Base-by-base conservation (phyloP, 2,113 vertebrate species). In the Sceloporus undulatus region DNA sequence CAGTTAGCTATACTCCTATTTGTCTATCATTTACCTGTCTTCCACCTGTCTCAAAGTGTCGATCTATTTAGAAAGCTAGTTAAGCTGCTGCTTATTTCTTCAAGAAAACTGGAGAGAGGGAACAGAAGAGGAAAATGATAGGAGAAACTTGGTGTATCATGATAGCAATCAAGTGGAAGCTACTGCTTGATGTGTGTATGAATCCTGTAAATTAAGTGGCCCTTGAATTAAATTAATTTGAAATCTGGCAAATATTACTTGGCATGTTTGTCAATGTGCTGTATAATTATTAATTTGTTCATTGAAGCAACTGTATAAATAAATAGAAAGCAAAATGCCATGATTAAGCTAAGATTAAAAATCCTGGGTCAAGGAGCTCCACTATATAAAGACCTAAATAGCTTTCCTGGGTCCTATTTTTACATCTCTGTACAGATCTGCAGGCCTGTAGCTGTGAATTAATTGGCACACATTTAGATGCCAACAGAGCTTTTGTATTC, bases 201-300 rank as follows among this genome's bases (percentile, higher is more conserved):
- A 96, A 97, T 95, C 95, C 96, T 96, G 95, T 94, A 97, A 97
- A 97, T 97, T 96, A 97, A 97, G 96, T 97, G 97, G 97, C 96
- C 97, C 97, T 97, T 97, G 97, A 97, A 97, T 97, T 97, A 97
- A 97, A 97, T 97, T 97, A 97, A 97, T 97, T 97, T 97, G 96
- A 97, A 97, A 97, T 96, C 97, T 97, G 96, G 95, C 97, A 97
- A 97, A 97, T 97, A 97, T 97, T 97, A 97, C 96, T 96, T 91
- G 93, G 94, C 95, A 93, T 97, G 97, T 97, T 97, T 97, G 96
- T 97, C 96, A 97, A 97, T 97, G 97, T 96, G 96, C 96, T 96
- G 96, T 96, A 96, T 97, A 97, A 97, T 97, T 97, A 97, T 97
- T 97, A 96, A 97, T 97, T 97, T 97, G 96, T 97, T 97, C 97